Percentiles rank a stretch among this genome's conserved stretches.
Evolutionary conservation across 2,113 vertebrate genomes (phyloP).

Genomic region (Phasianus colchicus): DNA sequence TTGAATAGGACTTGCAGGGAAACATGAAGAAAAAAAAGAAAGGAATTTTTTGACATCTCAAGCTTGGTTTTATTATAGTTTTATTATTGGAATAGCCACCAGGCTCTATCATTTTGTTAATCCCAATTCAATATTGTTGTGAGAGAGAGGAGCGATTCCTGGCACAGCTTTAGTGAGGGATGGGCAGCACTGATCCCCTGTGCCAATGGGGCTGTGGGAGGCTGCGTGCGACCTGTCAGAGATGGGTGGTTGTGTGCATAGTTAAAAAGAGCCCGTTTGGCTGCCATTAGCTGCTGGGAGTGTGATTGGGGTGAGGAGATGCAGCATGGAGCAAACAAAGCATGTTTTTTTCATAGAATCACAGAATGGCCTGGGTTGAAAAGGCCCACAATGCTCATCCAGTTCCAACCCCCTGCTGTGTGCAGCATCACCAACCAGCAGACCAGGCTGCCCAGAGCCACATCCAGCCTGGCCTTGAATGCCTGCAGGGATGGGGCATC

Average conservation of each 20-base stretch:
- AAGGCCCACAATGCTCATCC: too few species aligned
- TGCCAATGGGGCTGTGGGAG: not conserved
- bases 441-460: too few species aligned
- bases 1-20: not conserved
- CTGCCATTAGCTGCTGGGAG: not conserved
- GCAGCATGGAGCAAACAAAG: not conserved
- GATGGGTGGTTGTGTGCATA: rapidly evolving
- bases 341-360: too few species aligned
- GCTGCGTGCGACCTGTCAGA: not conserved
- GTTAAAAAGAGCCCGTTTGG: not conserved
- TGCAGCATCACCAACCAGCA: too few species aligned
- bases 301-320: not conserved
- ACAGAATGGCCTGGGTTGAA: too few species aligned
- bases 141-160: not conserved
- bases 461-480: too few species aligned
- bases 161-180: not conserved
- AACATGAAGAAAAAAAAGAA: not conserved
- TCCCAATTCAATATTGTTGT: rapidly evolving
- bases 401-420: too few species aligned
- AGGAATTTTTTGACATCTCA: not conserved
- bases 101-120: not conserved
- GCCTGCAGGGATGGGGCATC: too few species aligned
- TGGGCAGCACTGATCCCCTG: not conserved
- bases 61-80: not conserved
- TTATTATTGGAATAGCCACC: not conserved